A percentile compares a stretch with the other conserved stretches of the same genome.
Evolutionary conservation across 2,113 vertebrate species (phyloP).

Genomic region (Dendrocopos noguchii): DNA sequence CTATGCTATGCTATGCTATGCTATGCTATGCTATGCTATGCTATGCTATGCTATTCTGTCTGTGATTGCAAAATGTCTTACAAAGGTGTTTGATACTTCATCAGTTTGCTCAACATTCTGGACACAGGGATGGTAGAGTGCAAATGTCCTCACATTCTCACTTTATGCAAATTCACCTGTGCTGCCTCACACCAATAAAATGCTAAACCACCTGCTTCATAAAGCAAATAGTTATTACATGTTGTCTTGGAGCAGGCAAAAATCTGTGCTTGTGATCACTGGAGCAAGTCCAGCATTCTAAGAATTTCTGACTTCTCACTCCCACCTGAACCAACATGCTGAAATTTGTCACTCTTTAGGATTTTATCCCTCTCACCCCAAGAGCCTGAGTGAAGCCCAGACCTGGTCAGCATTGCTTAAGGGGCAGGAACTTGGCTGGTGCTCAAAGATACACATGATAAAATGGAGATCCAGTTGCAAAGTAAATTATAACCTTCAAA

Average conservation of each 20-base stretch:
- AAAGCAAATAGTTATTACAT: background rate
- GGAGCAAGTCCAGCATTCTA: constrained; percentile 21
- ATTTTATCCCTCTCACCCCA: background rate
- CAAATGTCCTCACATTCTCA: background rate
- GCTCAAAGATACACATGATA: background rate
- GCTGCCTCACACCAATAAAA: background rate
- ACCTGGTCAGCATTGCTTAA: background rate
- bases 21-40: too few species aligned
- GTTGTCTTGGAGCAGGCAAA: background rate
- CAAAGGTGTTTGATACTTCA: background rate
- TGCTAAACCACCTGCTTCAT: constrained; percentile 1
- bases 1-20: too few species aligned
- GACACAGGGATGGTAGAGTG: background rate
- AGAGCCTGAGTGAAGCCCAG: constrained; percentile 1
- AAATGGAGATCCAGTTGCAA: constrained; percentile 30
- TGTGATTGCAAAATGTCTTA: background rate
- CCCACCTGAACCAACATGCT: constrained; percentile 50
- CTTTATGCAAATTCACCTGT: background rate
- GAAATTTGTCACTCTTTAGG: background rate
- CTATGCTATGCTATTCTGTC: too few species aligned
- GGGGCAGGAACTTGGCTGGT: background rate
- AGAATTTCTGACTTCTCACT: constrained; percentile 18
- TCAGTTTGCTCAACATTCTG: background rate
- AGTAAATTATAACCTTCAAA: background rate
- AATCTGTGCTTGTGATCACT: constrained; percentile 10